These are phyloP conservation scores for Sphaerophoria rueppellii DNA, from an alignment of 2,888 invertebrate species.

Conservation along the genomic window DNA sequence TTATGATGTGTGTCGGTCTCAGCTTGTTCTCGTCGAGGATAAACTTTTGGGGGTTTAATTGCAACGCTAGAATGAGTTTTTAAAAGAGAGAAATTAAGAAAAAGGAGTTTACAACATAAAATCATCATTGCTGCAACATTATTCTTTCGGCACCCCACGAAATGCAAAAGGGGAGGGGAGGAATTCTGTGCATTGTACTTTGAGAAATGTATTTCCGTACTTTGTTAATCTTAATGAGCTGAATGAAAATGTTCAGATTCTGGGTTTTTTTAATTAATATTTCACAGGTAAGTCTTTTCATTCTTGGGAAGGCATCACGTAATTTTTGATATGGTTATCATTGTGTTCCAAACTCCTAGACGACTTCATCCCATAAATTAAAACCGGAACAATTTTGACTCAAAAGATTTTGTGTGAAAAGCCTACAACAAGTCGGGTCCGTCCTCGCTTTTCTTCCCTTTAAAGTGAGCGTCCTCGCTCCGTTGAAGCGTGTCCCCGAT, in stretches of 20 bases:
- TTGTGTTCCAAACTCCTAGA: too few relatives aligned
- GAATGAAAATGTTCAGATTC: slow-evolving; percentile 38
- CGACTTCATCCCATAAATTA: too few relatives aligned
- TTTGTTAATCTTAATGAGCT: slow-evolving; percentile 56
- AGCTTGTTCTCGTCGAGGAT: slow-evolving; percentile 37
- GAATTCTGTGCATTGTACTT: slow-evolving; percentile 23
- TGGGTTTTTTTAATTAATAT: slow-evolving; percentile 56
- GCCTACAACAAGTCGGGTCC: too few relatives aligned
- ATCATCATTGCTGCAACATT: slow-evolving; percentile 34
- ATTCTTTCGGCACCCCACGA: slow-evolving; percentile 46
- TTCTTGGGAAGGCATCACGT: neutral
- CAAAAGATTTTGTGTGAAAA: too few relatives aligned
- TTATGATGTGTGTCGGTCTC: slow-evolving; percentile 28
- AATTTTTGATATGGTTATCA: too few relatives aligned
- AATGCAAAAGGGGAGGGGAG: slow-evolving; percentile 23
- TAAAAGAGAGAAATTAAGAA: neutral
- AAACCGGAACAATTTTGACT: too few relatives aligned
- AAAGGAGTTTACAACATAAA: neutral
- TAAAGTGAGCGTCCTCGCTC: too few relatives aligned
- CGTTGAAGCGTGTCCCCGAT: too few relatives aligned
- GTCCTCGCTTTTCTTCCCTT: too few relatives aligned
- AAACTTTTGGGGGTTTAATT: slow-evolving; percentile 18
- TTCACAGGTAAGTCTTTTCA: slow-evolving; percentile 2
- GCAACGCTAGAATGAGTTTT: slow-evolving; percentile 1
- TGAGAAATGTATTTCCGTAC: slow-evolving; percentile 54